Percentiles rank a stretch among this genome's conserved stretches.
Evolutionary conservation across 35 echinoderm and acorn worm genomes (phyloP).

Genomic region (Apostichopus californicus): DNA sequence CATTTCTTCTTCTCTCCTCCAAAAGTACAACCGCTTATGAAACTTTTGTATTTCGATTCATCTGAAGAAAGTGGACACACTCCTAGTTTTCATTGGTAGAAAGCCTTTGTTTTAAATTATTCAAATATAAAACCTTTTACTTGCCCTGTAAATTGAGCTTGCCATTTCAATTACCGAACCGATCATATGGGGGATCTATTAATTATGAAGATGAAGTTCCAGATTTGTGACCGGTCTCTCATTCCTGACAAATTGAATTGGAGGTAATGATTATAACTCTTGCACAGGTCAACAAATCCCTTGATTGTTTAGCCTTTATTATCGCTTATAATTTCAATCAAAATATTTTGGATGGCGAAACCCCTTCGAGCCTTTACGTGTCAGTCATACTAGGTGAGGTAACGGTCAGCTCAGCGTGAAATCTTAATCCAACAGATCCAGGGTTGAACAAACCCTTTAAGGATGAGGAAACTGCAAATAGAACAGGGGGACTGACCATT

Average conservation of each 20-base stretch:
- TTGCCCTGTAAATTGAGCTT: neutral
- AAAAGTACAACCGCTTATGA: too few species aligned
- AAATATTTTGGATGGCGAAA: constrained; percentile 23
- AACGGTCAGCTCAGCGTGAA: neutral
- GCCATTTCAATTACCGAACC: neutral
- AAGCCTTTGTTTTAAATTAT: neutral
- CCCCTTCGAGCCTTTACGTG: neutral
- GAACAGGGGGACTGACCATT: too few species aligned
- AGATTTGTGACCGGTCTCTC: neutral
- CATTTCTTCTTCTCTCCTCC: too few species aligned
- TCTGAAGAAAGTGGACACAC: too few species aligned
- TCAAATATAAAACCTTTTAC: neutral
- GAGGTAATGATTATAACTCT: neutral
- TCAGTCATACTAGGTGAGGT: neutral
- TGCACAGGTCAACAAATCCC: neutral
- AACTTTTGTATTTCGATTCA: too few species aligned
- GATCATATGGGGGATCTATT: neutral
- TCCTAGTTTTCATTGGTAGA: neutral
- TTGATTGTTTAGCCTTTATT: neutral
- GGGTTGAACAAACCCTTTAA: too few species aligned
- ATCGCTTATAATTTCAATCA: neutral
- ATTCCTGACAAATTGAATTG: neutral
- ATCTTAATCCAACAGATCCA: too few species aligned
- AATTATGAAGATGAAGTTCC: neutral
- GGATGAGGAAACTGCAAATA: too few species aligned